phyloP scores from a whole-genome alignment of 2,113 vertebrate species.

The Phalacrocorax carbo region DNA sequence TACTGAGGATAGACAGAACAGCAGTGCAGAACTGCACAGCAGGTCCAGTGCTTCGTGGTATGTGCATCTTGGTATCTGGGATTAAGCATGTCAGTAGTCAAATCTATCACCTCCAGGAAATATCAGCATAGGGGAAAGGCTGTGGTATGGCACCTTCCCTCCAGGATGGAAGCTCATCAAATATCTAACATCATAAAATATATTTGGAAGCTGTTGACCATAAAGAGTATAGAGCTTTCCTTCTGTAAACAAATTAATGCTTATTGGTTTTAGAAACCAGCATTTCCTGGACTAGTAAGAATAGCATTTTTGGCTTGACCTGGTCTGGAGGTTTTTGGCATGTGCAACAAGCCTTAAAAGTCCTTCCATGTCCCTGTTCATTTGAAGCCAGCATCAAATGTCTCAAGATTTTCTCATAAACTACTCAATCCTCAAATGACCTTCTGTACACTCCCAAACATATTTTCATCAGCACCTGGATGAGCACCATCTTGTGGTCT shows the following conservation, averaged over 20 bases:
- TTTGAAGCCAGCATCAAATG: background rate
- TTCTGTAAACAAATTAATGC: background rate
- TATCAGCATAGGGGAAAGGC: accelerated
- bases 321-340: background rate
- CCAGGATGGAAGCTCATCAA: background rate
- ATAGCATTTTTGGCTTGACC: background rate
- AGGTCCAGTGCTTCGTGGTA: background rate
- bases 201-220: background rate
- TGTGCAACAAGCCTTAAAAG: background rate
- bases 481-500: background rate
- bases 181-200: background rate
- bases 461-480: background rate
- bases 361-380: background rate
- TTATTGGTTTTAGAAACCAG: background rate
- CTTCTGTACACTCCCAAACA: background rate
- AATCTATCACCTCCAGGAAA: background rate
- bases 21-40: background rate
- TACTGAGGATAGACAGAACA: background rate
- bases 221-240: accelerated
- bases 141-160: background rate
- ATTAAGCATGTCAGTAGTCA: background rate
- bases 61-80: background rate
- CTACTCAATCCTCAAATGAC: background rate
- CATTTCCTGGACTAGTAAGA: background rate
- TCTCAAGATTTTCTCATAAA: background rate